Base-by-base conservation (phyloP, 2,888 invertebrate genomes). In the Plagiodera versicolora region DNA sequence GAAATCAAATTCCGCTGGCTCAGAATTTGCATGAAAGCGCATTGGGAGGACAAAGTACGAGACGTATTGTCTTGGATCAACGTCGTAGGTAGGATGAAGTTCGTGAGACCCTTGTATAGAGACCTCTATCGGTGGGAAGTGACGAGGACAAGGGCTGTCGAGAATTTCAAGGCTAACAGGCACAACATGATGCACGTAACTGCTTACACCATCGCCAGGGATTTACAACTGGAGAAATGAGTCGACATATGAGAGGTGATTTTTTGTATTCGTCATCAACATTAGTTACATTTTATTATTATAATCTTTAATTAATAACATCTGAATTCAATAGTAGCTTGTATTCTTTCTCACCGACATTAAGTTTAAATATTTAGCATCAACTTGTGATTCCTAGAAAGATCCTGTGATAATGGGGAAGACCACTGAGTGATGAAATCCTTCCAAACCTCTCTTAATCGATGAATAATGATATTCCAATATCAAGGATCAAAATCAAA, bases 11-110 rank as follows among this genome's bases (percentile, higher is more conserved):
- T 82, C 79, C 87, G 91, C 32, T 92, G 94, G 89, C 78, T 94
- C 49, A 85, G 92, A 59, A 78, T 95, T 60, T 87, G 91, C 66
- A 81, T 95, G n/a, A 88, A 86, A 75, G 88, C 89, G 10, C 84
- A 84, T 57, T 89, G 93, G 83, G 80, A 84, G 20, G 82, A 84
- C 0, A 87, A 87, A 72, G 80, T 96, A 32, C 80, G 83, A 1
- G 83, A 85, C 14, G 89, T 89, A 1, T 81, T 96, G 57, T 77
- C 85, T 17, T 95, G 96, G 82, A 87, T 94, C 8, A 92, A 91
- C 68, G 85, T 86, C 16, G 89, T 92, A 74, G 96, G 96, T 32
- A 86, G 97, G 56, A 92, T 96, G 92, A 97, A 97, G 79, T 97
- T 88, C 80, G 89, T 92, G 1, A 84, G 94, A 30, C 95, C 96